phyloP scores from a whole-genome alignment of 2,113 vertebrate genomes.

The Marcusenius ussheri region DNA sequence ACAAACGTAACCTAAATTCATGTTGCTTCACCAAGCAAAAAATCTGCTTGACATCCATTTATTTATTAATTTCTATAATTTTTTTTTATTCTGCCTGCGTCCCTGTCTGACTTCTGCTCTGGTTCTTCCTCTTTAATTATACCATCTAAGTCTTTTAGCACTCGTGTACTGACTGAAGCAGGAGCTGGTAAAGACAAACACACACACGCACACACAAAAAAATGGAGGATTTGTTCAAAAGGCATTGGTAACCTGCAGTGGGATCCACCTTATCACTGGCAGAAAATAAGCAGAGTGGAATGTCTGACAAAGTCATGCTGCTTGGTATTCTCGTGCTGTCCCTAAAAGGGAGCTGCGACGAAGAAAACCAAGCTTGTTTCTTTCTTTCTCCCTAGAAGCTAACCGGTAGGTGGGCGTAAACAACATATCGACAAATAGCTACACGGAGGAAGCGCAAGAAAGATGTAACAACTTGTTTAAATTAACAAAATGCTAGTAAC shows the following conservation, averaged over 20 bases:
- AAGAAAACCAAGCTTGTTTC: neutral
- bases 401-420: neutral
- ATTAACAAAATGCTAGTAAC: constrained; percentile 1
- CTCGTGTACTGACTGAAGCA: neutral
- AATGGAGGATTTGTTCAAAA: neutral
- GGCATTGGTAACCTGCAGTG: neutral
- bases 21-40: neutral
- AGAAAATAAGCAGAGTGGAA: neutral
- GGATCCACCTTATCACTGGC: neutral
- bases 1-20: neutral
- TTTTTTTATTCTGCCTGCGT: neutral
- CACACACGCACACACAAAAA: neutral
- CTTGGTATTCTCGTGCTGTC: neutral
- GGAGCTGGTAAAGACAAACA: neutral
- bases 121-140: neutral
- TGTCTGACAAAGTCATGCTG: neutral
- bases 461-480: neutral
- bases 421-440: neutral
- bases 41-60: neutral
- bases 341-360: neutral
- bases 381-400: neutral
- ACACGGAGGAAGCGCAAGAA: neutral
- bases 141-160: neutral
- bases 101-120: neutral
- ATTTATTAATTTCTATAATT: neutral